Evolutionary conservation across 2,888 invertebrate genomes (phyloP).

Genomic region (Prosopocoilus inquinatus): DNA sequence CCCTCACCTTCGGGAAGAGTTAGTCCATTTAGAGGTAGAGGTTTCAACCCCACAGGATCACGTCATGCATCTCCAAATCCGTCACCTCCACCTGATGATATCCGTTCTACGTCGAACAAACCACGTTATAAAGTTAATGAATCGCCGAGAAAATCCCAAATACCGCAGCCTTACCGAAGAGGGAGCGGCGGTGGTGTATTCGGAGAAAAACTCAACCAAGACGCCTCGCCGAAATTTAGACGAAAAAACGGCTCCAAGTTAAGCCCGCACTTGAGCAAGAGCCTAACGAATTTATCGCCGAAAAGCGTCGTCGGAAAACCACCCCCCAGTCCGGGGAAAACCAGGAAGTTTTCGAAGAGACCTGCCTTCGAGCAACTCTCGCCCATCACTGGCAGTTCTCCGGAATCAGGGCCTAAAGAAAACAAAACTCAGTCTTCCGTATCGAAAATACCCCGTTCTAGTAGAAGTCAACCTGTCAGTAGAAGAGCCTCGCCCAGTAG

Average conservation of each 20-base stretch:
- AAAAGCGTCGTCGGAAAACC: slow-evolving; percentile 31
- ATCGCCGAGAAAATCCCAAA: slow-evolving; percentile 22
- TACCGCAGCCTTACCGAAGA: slow-evolving; percentile 24
- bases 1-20: slow-evolving; percentile 46
- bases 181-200: slow-evolving; percentile 30
- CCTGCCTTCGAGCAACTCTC: slow-evolving; percentile 43
- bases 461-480: slow-evolving; percentile 31
- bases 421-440: slow-evolving; percentile 44
- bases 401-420: slow-evolving; percentile 33
- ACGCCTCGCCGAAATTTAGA: slow-evolving; percentile 26
- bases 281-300: slow-evolving; percentile 40
- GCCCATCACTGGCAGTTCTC: slow-evolving; percentile 48
- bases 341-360: slow-evolving; percentile 23
- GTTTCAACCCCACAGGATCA: slow-evolving; percentile 49
- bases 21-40: slow-evolving; percentile 49
- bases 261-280: slow-evolving; percentile 41
- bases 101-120: slow-evolving; percentile 13
- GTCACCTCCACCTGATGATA: slow-evolving; percentile 34
- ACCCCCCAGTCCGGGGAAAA: slow-evolving; percentile 32
- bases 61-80: slow-evolving; percentile 45
- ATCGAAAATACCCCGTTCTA: slow-evolving; percentile 37
- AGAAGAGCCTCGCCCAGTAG: slow-evolving; percentile 33
- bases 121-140: background rate
- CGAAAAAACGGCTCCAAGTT: slow-evolving; percentile 30
- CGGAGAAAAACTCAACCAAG: slow-evolving; percentile 36